Conservation (phyloP, 1,140 invertebrate genomes). For the Oreohelix idahoensis region DNA sequence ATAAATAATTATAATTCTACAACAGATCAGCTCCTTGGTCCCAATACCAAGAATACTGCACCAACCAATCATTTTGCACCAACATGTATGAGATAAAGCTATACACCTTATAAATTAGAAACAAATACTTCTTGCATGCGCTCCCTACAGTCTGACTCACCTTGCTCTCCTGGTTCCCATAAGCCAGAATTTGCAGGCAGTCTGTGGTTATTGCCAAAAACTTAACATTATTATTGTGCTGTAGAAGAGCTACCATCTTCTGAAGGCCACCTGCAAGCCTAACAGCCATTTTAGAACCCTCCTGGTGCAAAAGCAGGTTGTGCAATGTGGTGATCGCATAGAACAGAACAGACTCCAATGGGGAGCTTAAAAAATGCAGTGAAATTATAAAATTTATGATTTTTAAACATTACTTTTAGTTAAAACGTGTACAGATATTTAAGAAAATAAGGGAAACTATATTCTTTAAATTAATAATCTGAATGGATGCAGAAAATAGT, state of each 20-base stretch:
- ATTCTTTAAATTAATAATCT: too few relatives aligned
- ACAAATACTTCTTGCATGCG: too few relatives aligned
- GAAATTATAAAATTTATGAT: slow-evolving; percentile 68
- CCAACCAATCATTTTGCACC: too few relatives aligned
- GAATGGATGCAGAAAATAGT: too few relatives aligned
- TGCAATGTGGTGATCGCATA: slow-evolving; percentile 99
- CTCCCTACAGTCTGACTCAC: too few relatives aligned
- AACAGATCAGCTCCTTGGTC: too few relatives aligned
- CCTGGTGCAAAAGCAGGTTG: slow-evolving; percentile 96
- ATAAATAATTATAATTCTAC: too few relatives aligned
- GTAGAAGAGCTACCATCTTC: slow-evolving; percentile 97
- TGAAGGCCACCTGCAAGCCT: slow-evolving; percentile 95
- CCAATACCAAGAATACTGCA: too few relatives aligned
- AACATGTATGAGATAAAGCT: too few relatives aligned
- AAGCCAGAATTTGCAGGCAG: slow-evolving; percentile 97
- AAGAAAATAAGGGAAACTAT: neutral
- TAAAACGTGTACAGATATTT: slow-evolving; percentile 2
- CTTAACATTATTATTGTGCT: slow-evolving; percentile 97
- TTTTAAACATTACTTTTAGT: neutral
- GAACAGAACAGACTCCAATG: slow-evolving; percentile 96
- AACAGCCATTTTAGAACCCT: slow-evolving; percentile 98
- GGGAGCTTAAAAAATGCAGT: slow-evolving; percentile 79
- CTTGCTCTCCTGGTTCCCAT: slow-evolving; percentile 98
- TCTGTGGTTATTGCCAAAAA: slow-evolving; percentile 99
- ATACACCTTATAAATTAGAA: too few relatives aligned